Conservation (phyloP, 2,797 vertebrate genomes). For the Amazona finschi region DNA sequence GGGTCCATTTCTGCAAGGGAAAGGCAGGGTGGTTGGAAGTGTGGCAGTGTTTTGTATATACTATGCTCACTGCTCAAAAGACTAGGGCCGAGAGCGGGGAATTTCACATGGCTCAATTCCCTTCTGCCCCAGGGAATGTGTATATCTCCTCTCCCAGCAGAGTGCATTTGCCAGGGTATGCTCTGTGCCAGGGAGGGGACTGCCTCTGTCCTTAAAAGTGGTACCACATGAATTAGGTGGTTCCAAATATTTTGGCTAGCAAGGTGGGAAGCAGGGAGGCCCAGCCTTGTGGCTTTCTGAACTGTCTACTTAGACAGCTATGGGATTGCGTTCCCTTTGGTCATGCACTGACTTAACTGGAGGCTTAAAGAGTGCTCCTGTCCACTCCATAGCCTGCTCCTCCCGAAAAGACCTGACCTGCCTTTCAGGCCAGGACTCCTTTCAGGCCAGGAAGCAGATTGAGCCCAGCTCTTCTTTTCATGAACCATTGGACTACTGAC, state of each 20-base stretch:
- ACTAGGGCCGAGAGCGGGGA: not conserved
- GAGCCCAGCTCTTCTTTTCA: not conserved
- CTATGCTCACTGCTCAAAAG: not conserved
- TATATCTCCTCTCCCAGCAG: not conserved
- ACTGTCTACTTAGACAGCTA: not conserved
- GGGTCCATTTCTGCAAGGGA: slow-evolving; percentile 6
- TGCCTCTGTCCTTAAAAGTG: not conserved
- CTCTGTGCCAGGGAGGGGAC: not conserved
- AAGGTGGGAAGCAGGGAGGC: not conserved
- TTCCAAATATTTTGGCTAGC: not conserved
- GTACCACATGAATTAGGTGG: not conserved
- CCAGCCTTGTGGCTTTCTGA: not conserved
- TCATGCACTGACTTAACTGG: not conserved
- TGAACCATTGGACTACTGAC: not conserved
- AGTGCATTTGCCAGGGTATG: not conserved
- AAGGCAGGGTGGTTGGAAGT: slow-evolving; percentile 40
- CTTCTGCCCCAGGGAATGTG: not conserved
- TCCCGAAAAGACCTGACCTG: not conserved
- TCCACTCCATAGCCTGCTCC: not conserved
- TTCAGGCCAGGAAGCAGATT: not conserved
- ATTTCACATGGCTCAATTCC: slow-evolving; percentile 44
- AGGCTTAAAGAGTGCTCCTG: not conserved
- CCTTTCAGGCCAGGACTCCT: no score
- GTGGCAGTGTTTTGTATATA: not conserved
- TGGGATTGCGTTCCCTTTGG: not conserved